Evolutionary conservation across 2,888 invertebrate genomes (phyloP), one percentile per base, ranked within the genome.

Genomic region (Cheilosia vulpina): DNA sequence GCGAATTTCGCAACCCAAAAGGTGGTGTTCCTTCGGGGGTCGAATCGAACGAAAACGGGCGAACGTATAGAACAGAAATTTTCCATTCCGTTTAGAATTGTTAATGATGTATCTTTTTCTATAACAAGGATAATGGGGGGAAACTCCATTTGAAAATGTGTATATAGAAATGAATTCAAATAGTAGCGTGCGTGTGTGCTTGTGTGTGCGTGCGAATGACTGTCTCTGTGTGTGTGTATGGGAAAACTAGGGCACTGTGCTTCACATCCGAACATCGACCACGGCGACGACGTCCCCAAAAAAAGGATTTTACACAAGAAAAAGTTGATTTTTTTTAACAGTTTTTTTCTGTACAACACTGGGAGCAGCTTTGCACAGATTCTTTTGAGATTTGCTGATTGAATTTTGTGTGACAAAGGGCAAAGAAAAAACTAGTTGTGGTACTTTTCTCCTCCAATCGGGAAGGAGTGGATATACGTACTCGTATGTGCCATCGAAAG

Each of bases 171-270:
- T 73, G 80, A 68, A 80, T 87, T 78, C 75, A 75, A 65, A 75
- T 71, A 71, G 60, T 55, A 24, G 52, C 52, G 63, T 53, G 27
- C 73, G 47, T 83, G 38, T 69, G 63, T 53, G 27, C 69, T 41
- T 83, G 34, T 69, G 71, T 72, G 58, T 65, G 63, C 75, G 38
- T 63, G 60, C 69, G 71, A 62, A 45, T 66, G 58, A 68, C 47
- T 69, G 57, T 41, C 69, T 71, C 50, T 62, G 9, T 72, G 71
- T 80, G 82, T 85, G 78, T 87, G 73, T 87, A 82, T 85, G 82
- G 89, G 87, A 89, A 91, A 91, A 91, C 88, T 91, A 91, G 91
- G 91, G 90, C 91, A 91, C 90, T 91, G 90, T 91, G 91, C 90
- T 91, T 91, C 88, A 87, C 80, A 87, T 88, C 85, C 85, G 73